Conservation (phyloP, 2,797 vertebrate species). For the Arnoldichthys spilopterus region DNA sequence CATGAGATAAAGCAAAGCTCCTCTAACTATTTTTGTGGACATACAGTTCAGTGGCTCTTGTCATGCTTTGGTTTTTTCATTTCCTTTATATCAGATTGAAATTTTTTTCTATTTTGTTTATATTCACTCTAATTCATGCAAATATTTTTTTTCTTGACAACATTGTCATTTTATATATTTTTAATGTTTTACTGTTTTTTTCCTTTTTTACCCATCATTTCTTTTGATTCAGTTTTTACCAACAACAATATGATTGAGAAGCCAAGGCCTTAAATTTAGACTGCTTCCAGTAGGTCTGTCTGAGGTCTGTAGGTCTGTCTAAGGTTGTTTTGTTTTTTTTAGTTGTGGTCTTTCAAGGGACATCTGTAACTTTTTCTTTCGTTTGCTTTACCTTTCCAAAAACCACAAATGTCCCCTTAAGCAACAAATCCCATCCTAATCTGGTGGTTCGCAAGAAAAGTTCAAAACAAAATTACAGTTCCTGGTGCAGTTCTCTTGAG, state of each 20-base stretch:
- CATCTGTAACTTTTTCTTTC: neutral
- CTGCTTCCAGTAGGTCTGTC: too few species aligned
- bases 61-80: neutral
- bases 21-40: neutral
- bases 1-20: constrained; percentile 10
- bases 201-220: too few species aligned
- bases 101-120: neutral
- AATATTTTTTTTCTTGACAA: neutral
- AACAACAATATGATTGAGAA: too few species aligned
- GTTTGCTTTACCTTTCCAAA: neutral
- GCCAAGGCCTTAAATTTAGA: too few species aligned
- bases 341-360: neutral
- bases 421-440: neutral
- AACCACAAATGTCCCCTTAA: neutral
- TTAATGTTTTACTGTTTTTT: neutral
- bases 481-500: neutral
- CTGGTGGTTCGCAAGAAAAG: neutral
- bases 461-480: neutral
- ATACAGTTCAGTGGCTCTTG: neutral
- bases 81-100: neutral
- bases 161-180: neutral
- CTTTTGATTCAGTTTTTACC: too few species aligned
- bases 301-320: too few species aligned
- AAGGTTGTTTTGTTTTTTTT: too few species aligned
- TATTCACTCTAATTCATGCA: too few species aligned